These are phyloP conservation scores for Danaus melanippus DNA, from an alignment of 1,140 invertebrate genomes.

Conservation along the genomic window DNA sequence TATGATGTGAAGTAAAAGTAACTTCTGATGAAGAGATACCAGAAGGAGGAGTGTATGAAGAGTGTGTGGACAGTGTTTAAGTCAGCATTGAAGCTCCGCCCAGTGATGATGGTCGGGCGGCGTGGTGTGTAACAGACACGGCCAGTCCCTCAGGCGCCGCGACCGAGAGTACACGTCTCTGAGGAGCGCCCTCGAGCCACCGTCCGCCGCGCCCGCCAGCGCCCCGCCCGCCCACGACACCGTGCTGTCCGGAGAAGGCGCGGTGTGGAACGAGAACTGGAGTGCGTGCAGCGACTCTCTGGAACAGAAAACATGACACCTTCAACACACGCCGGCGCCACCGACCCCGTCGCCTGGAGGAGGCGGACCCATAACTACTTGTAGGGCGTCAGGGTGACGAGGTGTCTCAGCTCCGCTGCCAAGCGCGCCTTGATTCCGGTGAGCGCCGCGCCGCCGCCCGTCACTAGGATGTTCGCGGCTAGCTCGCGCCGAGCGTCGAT, in stretches of 20 bases:
- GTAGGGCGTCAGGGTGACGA: constrained; percentile 40
- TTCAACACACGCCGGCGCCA: no score
- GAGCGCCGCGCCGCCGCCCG: constrained; percentile 41
- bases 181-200: constrained; percentile 80
- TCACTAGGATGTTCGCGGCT: constrained; percentile 45
- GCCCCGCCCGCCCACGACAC: constrained; percentile 75
- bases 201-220: constrained; percentile 87
- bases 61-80: no score
- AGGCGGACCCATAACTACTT: constrained; percentile 7
- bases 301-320: not conserved
- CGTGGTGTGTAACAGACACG: constrained; percentile 77
- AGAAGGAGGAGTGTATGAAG: no score
- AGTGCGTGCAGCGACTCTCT: constrained; percentile 28
- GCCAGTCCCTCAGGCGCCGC: constrained; percentile 85
- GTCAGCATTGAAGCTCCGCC: constrained; percentile 4
- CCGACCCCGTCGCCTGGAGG: no score
- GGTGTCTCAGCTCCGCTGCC: constrained; percentile 37
- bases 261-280: constrained; percentile 40
- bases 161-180: constrained; percentile 83
- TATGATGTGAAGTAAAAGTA: no score
- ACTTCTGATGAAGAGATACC: no score
- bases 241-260: constrained; percentile 33
- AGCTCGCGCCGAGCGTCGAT: constrained; percentile 45
- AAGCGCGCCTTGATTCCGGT: constrained; percentile 45
- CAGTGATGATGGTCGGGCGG: constrained; percentile 23